Evolutionary conservation across 2,797 vertebrate genomes (phyloP).

Genomic region (Pelodytes ibericus): DNA sequence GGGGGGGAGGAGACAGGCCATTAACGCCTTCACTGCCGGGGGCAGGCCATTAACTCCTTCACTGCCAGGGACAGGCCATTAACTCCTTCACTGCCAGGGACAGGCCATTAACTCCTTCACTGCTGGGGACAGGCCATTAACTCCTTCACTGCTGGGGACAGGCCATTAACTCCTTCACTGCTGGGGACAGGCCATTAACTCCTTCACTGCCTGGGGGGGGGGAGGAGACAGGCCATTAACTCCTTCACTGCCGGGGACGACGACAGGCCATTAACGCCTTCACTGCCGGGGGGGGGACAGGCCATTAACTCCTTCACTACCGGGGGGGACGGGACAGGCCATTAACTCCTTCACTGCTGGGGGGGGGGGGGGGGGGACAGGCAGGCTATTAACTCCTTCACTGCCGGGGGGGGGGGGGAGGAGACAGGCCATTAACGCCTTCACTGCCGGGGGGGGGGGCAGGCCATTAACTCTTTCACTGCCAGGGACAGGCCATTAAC

Average conservation of each 20-base stretch:
- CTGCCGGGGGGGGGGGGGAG: no score
- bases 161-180: no score
- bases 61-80: not conserved
- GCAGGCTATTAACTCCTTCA: no score
- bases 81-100: not conserved
- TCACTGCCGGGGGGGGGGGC: not conserved
- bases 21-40: not conserved
- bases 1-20: not conserved
- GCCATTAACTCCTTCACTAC: not conserved
- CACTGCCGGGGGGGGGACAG: not conserved
- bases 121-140: not conserved
- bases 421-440: not conserved
- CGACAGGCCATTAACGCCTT: no score
- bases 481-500: no score
- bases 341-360: no score
- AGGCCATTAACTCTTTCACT: not conserved
- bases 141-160: not conserved
- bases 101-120: not conserved
- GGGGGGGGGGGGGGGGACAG: no score
- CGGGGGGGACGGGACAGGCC: not conserved
- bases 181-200: no score
- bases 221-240: not conserved
- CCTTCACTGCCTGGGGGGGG: not conserved
- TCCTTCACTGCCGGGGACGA: not conserved
- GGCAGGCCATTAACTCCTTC: not conserved